These are phyloP conservation scores for Troides helena DNA, from an alignment of 2,888 invertebrate species.

Conservation along the genomic window DNA sequence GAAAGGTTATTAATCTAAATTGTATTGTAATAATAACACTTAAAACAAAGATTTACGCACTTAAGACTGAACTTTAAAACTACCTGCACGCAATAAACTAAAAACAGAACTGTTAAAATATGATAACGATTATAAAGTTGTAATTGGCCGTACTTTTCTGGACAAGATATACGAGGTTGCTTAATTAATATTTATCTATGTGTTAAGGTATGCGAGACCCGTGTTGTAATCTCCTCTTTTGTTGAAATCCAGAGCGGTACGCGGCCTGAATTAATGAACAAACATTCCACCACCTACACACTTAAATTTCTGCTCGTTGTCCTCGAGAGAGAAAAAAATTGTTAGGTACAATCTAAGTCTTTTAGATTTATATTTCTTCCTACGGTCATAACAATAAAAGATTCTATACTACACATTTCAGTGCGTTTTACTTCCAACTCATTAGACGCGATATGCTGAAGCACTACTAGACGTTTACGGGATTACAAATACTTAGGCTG, in stretches of 20 bases:
- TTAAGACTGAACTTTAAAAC: no score
- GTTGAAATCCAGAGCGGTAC: slow-evolving; percentile 15
- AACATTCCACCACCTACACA: slow-evolving; percentile 1
- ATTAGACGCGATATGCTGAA: neutral
- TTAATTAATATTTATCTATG: slow-evolving; percentile 30
- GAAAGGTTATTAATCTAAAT: no score
- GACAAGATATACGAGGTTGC: slow-evolving; percentile 7
- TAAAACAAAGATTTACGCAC: no score
- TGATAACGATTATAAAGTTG: no score
- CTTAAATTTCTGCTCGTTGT: neutral
- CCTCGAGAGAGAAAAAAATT: neutral
- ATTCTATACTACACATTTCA: neutral
- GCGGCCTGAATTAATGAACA: slow-evolving; percentile 34
- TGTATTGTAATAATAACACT: no score
- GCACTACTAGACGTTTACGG: neutral
- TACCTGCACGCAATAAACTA: no score
- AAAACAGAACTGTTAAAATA: no score
- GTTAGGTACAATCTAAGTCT: neutral
- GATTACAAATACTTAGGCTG: neutral
- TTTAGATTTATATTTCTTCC: neutral
- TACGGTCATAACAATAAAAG: neutral
- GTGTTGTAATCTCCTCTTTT: slow-evolving; percentile 29
- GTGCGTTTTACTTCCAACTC: neutral
- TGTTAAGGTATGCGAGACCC: slow-evolving; percentile 18
- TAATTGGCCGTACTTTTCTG: neutral